These are phyloP conservation scores for Drosophila peninsularis DNA, from an alignment of 2,888 invertebrate genomes.

Conservation along the genomic window DNA sequence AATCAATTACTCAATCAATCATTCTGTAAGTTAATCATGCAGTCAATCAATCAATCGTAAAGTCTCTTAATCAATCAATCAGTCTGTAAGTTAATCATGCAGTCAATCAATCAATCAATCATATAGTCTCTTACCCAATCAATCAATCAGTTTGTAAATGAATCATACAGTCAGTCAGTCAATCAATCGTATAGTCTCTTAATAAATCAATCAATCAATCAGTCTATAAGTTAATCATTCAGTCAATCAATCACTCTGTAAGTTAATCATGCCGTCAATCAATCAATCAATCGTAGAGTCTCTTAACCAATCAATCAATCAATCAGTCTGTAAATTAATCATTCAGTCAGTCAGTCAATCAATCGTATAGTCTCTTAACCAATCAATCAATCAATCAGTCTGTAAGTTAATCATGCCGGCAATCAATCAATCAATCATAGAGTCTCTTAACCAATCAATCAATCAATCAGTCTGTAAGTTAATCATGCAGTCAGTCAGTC, in stretches of 20 bases:
- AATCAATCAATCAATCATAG: neutral
- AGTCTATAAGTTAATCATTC: neutral
- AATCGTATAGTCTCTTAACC: neutral
- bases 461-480: slow-evolving; percentile 2
- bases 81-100: neutral
- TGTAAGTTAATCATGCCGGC: too few species aligned
- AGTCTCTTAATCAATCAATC: too few species aligned
- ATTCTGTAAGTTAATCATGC: too few species aligned
- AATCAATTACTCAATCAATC: too few species aligned
- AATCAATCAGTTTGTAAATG: too few species aligned
- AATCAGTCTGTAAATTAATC: neutral
- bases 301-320: neutral
- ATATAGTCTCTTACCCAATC: too few species aligned
- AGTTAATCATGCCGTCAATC: neutral
- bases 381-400: neutral
- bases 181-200: too few species aligned
- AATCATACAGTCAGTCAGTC: too few species aligned
- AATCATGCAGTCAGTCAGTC: slow-evolving; percentile 7
- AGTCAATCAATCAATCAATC: neutral
- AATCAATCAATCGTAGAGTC: neutral
- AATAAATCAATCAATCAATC: too few species aligned
- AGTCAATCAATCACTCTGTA: neutral
- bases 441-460: neutral
- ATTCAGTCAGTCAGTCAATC: too few species aligned
- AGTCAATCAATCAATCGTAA: too few species aligned